Percentiles rank a stretch among this genome's conserved stretches.
Evolutionary conservation across 1,140 invertebrate species (phyloP).

Genomic region (Fopius arisanus): DNA sequence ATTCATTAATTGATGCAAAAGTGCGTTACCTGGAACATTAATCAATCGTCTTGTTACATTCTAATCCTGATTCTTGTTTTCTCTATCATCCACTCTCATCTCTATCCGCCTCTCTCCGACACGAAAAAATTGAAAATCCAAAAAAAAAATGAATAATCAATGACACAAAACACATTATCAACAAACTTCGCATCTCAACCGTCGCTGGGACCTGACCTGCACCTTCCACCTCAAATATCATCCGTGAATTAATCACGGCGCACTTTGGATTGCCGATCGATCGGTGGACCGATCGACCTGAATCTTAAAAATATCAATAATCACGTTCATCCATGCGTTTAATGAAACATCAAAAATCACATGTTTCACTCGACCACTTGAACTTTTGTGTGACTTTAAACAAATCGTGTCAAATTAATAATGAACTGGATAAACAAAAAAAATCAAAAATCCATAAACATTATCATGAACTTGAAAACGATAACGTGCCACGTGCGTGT

Average conservation of each 20-base stretch:
- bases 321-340: slow-evolving; percentile 18
- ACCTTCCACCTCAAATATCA: slow-evolving; percentile 12
- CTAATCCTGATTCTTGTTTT: slow-evolving; percentile 60
- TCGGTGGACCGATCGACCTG: slow-evolving; percentile 49
- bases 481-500: slow-evolving; percentile 61
- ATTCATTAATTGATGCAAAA: not conserved
- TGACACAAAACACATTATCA: slow-evolving; percentile 49
- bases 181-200: slow-evolving; percentile 40
- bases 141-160: slow-evolving; percentile 1
- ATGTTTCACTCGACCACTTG: slow-evolving; percentile 17
- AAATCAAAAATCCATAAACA: slow-evolving; percentile 35
- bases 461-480: slow-evolving; percentile 46
- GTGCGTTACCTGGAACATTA: not conserved
- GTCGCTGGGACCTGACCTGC: slow-evolving; percentile 50
- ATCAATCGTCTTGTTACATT: slow-evolving; percentile 39
- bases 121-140: slow-evolving; percentile 42
- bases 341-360: slow-evolving; percentile 12
- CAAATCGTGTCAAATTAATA: slow-evolving; percentile 22
- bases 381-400: slow-evolving; percentile 43
- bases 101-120: slow-evolving; percentile 53
- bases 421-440: slow-evolving; percentile 30
- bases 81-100: slow-evolving; percentile 54
- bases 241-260: not conserved
- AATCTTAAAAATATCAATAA: slow-evolving; percentile 19
- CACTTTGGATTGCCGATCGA: slow-evolving; percentile 45